Evolutionary conservation across 2,888 invertebrate species (phyloP).

Genomic region (Phengaris arion): DNA sequence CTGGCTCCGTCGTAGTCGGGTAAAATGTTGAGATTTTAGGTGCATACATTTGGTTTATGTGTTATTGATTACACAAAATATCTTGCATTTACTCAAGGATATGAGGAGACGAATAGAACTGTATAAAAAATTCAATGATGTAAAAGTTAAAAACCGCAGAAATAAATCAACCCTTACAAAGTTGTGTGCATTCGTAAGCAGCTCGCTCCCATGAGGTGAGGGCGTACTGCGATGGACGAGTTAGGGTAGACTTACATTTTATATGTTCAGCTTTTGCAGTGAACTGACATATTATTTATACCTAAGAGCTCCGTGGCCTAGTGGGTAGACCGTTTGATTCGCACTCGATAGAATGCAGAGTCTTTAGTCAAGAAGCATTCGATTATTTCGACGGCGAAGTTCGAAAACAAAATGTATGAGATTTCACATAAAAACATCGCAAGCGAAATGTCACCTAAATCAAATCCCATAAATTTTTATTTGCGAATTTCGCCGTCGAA

Average conservation of each 20-base stretch:
- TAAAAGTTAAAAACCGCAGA: slow-evolving; percentile 5
- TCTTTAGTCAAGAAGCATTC: no score
- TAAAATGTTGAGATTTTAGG: no score
- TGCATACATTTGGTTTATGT: not conserved
- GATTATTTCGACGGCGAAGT: no score
- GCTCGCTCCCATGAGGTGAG: slow-evolving; percentile 1
- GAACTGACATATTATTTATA: not conserved
- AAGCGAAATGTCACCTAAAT: no score
- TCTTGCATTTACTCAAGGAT: not conserved
- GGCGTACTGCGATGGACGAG: not conserved
- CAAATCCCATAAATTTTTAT: no score
- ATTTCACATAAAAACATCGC: no score
- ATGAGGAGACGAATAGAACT: not conserved
- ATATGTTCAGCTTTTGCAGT: not conserved
- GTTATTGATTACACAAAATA: not conserved
- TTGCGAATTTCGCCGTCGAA: no score
- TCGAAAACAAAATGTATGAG: no score
- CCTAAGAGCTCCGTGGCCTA: no score
- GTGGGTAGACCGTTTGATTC: no score
- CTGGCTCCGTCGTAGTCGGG: no score
- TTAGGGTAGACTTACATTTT: not conserved
- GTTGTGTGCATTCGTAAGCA: slow-evolving; percentile 19
- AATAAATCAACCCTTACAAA: slow-evolving; percentile 20
- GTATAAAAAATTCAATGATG: slow-evolving; percentile 13
- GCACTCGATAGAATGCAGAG: no score